Percentiles rank a stretch among this genome's conserved stretches.
phyloP scores from a whole-genome alignment of 1,140 invertebrate genomes.

The Subanguina moxae region DNA sequence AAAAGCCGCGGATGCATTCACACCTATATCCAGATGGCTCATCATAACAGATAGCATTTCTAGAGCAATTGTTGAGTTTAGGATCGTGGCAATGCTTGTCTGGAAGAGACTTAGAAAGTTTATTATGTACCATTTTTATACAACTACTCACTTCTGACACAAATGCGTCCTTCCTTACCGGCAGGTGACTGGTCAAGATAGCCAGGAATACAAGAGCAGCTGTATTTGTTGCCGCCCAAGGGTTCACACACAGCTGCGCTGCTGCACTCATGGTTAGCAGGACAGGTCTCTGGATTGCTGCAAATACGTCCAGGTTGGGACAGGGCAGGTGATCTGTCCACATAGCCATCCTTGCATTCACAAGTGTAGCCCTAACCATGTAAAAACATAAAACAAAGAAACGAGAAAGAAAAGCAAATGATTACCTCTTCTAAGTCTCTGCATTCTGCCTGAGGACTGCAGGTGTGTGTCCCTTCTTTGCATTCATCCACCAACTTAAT shows the following conservation, averaged over 20 bases:
- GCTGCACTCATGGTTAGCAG: slow-evolving; percentile 55
- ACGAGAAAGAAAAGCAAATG: neutral
- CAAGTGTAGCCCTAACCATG: slow-evolving; percentile 50
- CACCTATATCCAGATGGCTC: slow-evolving; percentile 54
- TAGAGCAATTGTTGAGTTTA: slow-evolving; percentile 56
- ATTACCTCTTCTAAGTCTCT: slow-evolving; percentile 53
- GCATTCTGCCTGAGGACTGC: slow-evolving; percentile 53
- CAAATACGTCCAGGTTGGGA: slow-evolving; percentile 57
- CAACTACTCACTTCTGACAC: slow-evolving; percentile 50
- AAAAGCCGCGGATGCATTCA: slow-evolving; percentile 54
- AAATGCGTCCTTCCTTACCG: slow-evolving; percentile 52
- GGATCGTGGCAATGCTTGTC: slow-evolving; percentile 56
- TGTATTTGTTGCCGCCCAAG: slow-evolving; percentile 54
- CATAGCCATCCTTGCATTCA: slow-evolving; percentile 53
- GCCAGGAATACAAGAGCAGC: slow-evolving; percentile 55
- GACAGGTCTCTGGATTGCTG: slow-evolving; percentile 51
- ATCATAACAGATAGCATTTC: slow-evolving; percentile 58
- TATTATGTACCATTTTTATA: neutral
- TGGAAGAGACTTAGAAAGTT: slow-evolving; percentile 20
- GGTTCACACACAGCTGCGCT: slow-evolving; percentile 58
- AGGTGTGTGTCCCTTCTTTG: slow-evolving; percentile 47
- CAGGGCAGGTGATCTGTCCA: slow-evolving; percentile 53
- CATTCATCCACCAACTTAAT: slow-evolving; percentile 53
- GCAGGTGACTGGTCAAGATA: slow-evolving; percentile 50
- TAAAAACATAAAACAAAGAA: neutral